A percentile compares a stretch with the other conserved stretches of the same genome.
Conservation (phyloP, 2,888 invertebrate species). For the Ichneumoninae sp. region DNA sequence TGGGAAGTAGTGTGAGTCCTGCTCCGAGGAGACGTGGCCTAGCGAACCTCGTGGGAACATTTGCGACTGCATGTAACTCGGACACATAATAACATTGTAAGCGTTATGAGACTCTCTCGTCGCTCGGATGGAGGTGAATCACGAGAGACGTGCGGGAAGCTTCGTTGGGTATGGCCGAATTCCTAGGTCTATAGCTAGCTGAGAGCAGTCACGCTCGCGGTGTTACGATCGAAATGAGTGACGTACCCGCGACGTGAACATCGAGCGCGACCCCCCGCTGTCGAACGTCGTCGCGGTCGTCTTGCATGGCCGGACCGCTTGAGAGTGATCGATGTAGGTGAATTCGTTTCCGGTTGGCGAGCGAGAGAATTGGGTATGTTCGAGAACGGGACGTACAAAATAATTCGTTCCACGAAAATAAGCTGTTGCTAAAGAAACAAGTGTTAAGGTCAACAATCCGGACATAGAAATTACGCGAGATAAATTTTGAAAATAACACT, state of each 20-base stretch:
- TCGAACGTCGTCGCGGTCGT: conserved; percentile 78
- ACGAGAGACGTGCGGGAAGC: conserved; percentile 37
- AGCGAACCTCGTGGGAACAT: conserved; percentile 55
- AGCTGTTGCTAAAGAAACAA: neutral
- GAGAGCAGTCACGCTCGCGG: conserved; percentile 65
- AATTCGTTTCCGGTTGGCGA: conserved; percentile 71
- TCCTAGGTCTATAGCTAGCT: conserved; percentile 69
- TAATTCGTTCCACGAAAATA: neutral
- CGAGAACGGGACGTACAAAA: neutral
- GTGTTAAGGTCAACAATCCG: neutral
- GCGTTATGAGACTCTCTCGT: conserved; percentile 55
- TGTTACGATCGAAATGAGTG: conserved; percentile 81
- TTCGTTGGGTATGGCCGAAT: conserved; percentile 66
- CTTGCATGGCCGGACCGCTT: conserved; percentile 70
- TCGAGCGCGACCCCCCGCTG: conserved; percentile 79
- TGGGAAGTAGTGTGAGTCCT: conserved; percentile 1
- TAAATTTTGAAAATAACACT: neutral
- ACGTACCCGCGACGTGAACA: conserved; percentile 82
- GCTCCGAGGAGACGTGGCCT: neutral
- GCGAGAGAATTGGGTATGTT: conserved; percentile 17
- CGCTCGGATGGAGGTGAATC: conserved; percentile 49
- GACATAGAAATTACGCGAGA: neutral
- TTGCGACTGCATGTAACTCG: conserved; percentile 39
- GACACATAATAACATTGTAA: conserved; percentile 56
- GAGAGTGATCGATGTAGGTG: conserved; percentile 81